phyloP scores from a whole-genome alignment of 1,140 invertebrate species.

The Cotesia typhae region DNA sequence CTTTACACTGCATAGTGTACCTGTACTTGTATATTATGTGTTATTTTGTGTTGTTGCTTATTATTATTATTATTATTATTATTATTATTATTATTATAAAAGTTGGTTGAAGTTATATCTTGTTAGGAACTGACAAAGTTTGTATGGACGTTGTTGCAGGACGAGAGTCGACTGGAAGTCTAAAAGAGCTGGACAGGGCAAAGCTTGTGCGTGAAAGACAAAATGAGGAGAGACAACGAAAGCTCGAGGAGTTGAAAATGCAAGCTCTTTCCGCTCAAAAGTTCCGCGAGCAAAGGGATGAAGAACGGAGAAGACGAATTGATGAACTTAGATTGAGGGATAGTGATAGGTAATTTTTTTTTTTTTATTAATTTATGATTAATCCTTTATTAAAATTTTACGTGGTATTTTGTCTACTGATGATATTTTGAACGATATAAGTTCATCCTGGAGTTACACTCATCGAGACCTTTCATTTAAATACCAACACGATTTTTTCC shows the following conservation, averaged over 20 bases:
- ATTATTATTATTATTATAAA: neutral
- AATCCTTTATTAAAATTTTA: no score
- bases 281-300: constrained; percentile 87
- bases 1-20: neutral
- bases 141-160: constrained; percentile 45
- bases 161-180: constrained; percentile 58
- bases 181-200: constrained; percentile 61
- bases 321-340: constrained; percentile 83
- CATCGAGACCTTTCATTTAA: no score
- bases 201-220: constrained; percentile 78
- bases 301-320: constrained; percentile 79
- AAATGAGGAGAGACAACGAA: constrained; percentile 84
- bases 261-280: constrained; percentile 86
- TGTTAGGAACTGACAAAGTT: no score
- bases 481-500: no score
- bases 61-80: neutral
- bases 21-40: neutral
- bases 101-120: neutral
- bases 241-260: constrained; percentile 85
- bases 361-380: constrained; percentile 3
- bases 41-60: neutral
- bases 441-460: no score
- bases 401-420: no score
- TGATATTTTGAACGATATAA: no score
- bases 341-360: constrained; percentile 69